A percentile compares a stretch with the other conserved stretches of the same genome.
Evolutionary conservation across 2,797 vertebrate genomes (phyloP).

Genomic region (Helicolenus hilgendorfi): DNA sequence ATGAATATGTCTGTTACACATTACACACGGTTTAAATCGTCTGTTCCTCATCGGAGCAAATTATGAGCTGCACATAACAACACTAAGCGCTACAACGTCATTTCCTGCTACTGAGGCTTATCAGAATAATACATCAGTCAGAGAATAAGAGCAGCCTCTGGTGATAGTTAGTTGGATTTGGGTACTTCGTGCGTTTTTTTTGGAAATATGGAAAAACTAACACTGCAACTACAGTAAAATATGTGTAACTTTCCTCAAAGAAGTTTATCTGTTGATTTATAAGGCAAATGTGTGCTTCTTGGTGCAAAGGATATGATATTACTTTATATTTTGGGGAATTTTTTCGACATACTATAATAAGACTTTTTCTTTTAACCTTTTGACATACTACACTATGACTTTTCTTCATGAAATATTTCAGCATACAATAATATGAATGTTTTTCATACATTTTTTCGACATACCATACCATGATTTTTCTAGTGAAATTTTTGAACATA

Average conservation of each 20-base stretch:
- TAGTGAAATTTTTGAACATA: too few species aligned
- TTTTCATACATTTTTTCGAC: too few species aligned
- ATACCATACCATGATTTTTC: too few species aligned
- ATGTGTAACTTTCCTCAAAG: too few species aligned
- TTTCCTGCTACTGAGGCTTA: conserved; percentile 38
- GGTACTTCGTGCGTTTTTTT: background rate
- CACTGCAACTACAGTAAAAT: background rate
- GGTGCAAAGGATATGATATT: background rate
- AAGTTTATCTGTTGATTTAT: background rate
- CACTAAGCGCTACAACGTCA: background rate
- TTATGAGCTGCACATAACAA: conserved; percentile 74
- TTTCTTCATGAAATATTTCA: too few species aligned
- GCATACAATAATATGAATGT: too few species aligned
- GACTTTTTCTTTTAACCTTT: too few species aligned
- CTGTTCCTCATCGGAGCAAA: conserved; percentile 57
- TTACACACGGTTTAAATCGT: background rate
- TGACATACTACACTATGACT: too few species aligned
- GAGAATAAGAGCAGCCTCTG: background rate
- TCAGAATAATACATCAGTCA: background rate
- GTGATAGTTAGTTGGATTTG: background rate
- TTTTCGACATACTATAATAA: too few species aligned
- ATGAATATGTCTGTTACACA: background rate
- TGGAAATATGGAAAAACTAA: background rate
- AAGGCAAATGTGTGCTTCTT: background rate
- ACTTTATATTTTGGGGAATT: too few species aligned